These are phyloP conservation scores for Phyllopteryx taeniolatus DNA, from an alignment of 2,113 vertebrate species.

Conservation along the genomic window DNA sequence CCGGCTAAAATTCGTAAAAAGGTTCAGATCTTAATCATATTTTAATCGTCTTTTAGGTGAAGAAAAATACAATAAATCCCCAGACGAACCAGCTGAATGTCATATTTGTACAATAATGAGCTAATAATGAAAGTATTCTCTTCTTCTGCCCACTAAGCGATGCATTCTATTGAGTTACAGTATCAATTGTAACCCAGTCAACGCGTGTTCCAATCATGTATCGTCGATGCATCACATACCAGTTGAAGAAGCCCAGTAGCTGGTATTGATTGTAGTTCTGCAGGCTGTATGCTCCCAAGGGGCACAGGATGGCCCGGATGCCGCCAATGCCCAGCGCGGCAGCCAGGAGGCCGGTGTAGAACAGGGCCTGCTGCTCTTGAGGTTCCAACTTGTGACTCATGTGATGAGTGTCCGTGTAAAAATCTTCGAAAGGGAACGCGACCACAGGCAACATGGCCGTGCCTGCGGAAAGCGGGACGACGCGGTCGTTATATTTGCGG, in stretches of 20 bases:
- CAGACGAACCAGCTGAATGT: not conserved
- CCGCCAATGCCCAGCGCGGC: slow-evolving; percentile 83
- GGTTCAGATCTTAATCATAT: too few relatives aligned
- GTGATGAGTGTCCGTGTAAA: slow-evolving; percentile 77
- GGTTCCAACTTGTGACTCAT: slow-evolving; percentile 68
- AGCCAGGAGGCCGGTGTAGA: slow-evolving; percentile 80
- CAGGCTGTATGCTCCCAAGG: slow-evolving; percentile 76
- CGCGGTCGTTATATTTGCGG: not conserved
- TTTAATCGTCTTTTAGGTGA: not conserved
- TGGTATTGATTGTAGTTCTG: slow-evolving; percentile 74
- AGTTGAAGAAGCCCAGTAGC: slow-evolving; percentile 85
- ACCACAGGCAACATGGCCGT: slow-evolving; percentile 82
- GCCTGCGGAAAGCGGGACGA: slow-evolving; percentile 63
- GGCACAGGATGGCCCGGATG: slow-evolving; percentile 82
- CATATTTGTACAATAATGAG: not conserved
- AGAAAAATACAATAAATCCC: too few relatives aligned
- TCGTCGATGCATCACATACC: slow-evolving; percentile 65
- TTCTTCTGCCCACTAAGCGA: too few relatives aligned
- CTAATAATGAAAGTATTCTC: not conserved
- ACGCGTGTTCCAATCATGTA: too few relatives aligned
- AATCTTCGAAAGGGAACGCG: slow-evolving; percentile 87
- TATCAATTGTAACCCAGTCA: not conserved
- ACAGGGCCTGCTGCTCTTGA: slow-evolving; percentile 78
- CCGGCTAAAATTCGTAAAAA: not conserved
- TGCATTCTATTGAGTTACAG: not conserved